These are phyloP conservation scores for Sceloporus tristichus DNA, from an alignment of 2,113 vertebrate genomes.

Conservation along the genomic window DNA sequence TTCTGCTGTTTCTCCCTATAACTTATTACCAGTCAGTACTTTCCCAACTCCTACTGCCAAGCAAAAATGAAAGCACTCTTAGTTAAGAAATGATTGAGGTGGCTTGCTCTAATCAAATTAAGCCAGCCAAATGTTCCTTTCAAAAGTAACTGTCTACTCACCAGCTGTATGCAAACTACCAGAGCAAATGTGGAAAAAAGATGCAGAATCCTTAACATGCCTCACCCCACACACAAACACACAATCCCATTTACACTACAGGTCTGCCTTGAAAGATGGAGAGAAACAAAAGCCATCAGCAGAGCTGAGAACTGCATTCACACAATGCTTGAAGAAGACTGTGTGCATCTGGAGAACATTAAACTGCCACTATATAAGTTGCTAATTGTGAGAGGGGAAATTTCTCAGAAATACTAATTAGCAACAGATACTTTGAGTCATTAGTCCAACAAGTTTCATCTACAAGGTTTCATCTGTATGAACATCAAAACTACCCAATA, in stretches of 20 bases:
- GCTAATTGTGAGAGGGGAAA: slow-evolving; percentile 70
- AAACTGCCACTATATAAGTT: slow-evolving; percentile 77
- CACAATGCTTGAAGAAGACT: slow-evolving; percentile 74
- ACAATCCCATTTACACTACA: slow-evolving; percentile 74
- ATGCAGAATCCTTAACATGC: slow-evolving; percentile 75
- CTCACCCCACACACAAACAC: neutral
- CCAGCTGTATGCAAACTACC: slow-evolving; percentile 90
- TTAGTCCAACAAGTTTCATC: slow-evolving; percentile 62
- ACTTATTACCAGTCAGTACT: slow-evolving; percentile 79
- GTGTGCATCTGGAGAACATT: slow-evolving; percentile 75
- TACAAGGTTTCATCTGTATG: slow-evolving; percentile 51
- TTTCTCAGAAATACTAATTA: slow-evolving; percentile 70
- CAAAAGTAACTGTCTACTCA: slow-evolving; percentile 88
- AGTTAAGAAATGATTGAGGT: slow-evolving; percentile 87
- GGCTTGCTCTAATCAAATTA: slow-evolving; percentile 88
- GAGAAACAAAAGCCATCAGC: slow-evolving; percentile 77
- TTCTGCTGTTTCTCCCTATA: slow-evolving; percentile 70
- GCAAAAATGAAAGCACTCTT: slow-evolving; percentile 87
- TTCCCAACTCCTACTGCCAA: slow-evolving; percentile 86
- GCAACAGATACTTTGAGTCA: slow-evolving; percentile 76
- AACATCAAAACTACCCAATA: slow-evolving; percentile 65
- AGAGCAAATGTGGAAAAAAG: slow-evolving; percentile 80
- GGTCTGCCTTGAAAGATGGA: slow-evolving; percentile 73
- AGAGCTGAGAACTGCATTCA: slow-evolving; percentile 73
- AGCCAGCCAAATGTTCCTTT: slow-evolving; percentile 87